Base-by-base conservation (phyloP, 2,113 vertebrate genomes). In the Catharus fuscescens region DNA sequence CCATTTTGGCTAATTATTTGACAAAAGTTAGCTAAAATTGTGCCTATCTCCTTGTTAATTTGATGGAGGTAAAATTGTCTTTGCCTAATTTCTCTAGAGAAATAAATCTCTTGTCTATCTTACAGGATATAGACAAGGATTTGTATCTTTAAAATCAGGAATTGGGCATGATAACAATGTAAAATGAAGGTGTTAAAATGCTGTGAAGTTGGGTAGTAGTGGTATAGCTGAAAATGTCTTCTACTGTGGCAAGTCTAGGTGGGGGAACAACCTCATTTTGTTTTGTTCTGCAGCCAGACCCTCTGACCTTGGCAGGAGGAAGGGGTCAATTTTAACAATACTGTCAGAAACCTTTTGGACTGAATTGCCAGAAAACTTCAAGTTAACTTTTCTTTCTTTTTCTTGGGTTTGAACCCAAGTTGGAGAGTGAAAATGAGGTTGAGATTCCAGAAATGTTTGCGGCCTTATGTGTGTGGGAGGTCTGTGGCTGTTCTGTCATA, bases 181-280 rank as follows among this genome's bases (percentile, higher is more conserved):
- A 19, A 18, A 72, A 31, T 6, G 2, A 62, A 50, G 12, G n/a
- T 69, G 4, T 50, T 80, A 28, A 71, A 74, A 38, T 32, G 10
- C 61, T 40, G 5, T 66, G 40, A 45, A 54, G 10, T 29, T 40
- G n/a, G 14, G 4, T 36, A 44, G 13, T 14, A 52, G 32, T 40
- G 34, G 45, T 21, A 11, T 2, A 71, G 18, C 24, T 79, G 45
- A 76, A 66, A 71, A 52, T 1, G 3, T 61, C 15, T 53, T 76
- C 38, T 79, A 3, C 10, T 77, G 40, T 77, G 40, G 21, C 34
- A 32, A 40, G 14, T 15, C 11, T n/a, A 10, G 57, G 4, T 48
- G 24, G 7, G 17, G 18, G 52, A 64, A 12, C 4, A 7, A 16
- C 44, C 57, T 29, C 1, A 1, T 52, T 83, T 40, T 0, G 0